Base-by-base conservation (phyloP, 30 jellyfish, hydroid and myxozoan genomes). In the Clytia hemisphaerica region DNA sequence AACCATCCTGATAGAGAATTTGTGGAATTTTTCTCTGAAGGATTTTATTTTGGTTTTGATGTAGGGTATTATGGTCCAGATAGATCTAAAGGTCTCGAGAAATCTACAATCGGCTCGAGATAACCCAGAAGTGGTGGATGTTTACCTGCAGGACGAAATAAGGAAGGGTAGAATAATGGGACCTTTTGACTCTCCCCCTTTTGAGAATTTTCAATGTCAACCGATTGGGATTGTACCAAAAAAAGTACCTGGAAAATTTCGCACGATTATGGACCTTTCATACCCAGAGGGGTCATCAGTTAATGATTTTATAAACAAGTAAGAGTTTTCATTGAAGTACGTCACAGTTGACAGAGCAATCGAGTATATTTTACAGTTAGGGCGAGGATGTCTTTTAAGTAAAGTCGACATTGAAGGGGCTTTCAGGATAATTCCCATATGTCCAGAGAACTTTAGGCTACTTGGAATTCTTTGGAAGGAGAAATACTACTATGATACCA, bases 391-490 rank as follows among this genome's bases (percentile, higher is more conserved):
- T 71, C 51, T 62, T 16, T 70, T 22, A n/a, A n/a, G n/a, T n/a
- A n/a, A n/a, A n/a, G n/a, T n/a, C n/a, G n/a, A n/a, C n/a, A n/a
- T n/a, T n/a, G 54, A 70, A 70, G 35, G 61, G 24, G 73, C 82
- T 26, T 70, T 47, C 47, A 4, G 82, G 49, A 70, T 70, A 9
- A 49, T 71, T 35, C 82, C 82, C 0, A 72, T 70, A n/a, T 46
- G 26, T 28, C 6, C 32, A 9, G 3, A 37, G 4, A 46, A 70
- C 73, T 70, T 71, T 60, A 37, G 54, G 36, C 37, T 48, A 21
- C 60, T 70, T 4, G 82, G 82, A 2, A 35, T 70, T 14, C n/a
- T n/a, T n/a, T n/a, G n/a, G n/a, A n/a, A n/a, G n/a, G n/a, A n/a
- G n/a, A n/a, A n/a, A n/a, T n/a, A n/a, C n/a, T n/a, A n/a, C n/a